Base-by-base conservation (phyloP, 2,888 invertebrate genomes). In the Catonia carolina region DNA sequence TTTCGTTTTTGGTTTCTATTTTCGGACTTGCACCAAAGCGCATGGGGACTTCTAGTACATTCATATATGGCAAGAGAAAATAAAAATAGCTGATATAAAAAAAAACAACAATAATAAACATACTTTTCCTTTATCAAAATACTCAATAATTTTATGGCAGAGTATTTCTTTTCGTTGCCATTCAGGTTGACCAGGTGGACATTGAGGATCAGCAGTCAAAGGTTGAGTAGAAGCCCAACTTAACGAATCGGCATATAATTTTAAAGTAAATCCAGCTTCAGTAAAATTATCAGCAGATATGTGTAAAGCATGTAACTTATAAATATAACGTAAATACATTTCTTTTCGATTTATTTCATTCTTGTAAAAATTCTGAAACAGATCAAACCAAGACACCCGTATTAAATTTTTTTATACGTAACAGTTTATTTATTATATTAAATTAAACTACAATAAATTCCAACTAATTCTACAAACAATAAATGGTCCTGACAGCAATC, bases 241-340 rank as follows among this genome's bases (percentile, higher is more conserved):
- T 42, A 96, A 75, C 65, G 92, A 88, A 72, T 93, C 89, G 0
- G 94, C 94, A 66, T 96, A 94, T n/a, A 96, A 74, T 74, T 92
- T 85, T 67, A 97, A 81, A 0, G 96, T 95, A 68, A 93, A 93
- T 0, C 93, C 96, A 1, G 96, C 96, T 75, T 97, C 96, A 0
- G 93, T 87, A 69, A 84, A 95, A 73, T 96, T 96, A 68, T 92
- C 92, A 0, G 92, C 89, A 14, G 87, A 86, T 50, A 92, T 76
- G 73, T 97, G 96, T 12, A 97, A 78, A 69, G 94, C 92, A 70
- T 92, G 92, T 33, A 97, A 75, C 71, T 95, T 95, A 75, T 95
- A 94, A 61, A 97, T 94, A 73, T 97, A 97, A 53, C 89, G 84
- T 50, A 95, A 76, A 73, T 96, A 97, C 91, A 96, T 93, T 73